Base-by-base conservation (phyloP, 2,113 vertebrate genomes). In the Pomatostomus ruficeps region DNA sequence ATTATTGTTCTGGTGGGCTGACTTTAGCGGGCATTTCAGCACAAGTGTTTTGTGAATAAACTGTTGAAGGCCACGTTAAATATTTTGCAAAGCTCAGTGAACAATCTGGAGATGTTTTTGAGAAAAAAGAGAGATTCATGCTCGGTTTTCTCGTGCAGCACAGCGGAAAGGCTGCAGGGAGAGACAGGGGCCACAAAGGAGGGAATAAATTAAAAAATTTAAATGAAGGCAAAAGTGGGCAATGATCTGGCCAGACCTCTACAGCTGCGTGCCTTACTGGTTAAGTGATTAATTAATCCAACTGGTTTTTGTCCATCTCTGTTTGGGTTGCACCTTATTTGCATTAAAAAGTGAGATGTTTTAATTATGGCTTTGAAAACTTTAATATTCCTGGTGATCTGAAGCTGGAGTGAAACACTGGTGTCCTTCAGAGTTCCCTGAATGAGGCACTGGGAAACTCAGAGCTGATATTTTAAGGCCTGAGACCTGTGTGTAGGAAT, bases 101-200 rank as follows among this genome's bases (percentile, higher is more conserved):
- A 36, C 7, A 65, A 24, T 14, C 42, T 26, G 24, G 48, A 75
- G 18, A 43, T 23, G 2, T 2, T 20, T 66, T 38, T 78, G 46
- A 26, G 42, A 42, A 63, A 59, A 54, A 15, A 0, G 49, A 38
- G 26, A 66, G 26, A 0, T 2, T n/a, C 2, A 4, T n/a, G 17
- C 6, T 77, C 28, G 6, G 2, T 42, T 88, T 93, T 49, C 21
- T 51, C 26, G 21, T 11, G 16, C 18, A 78, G 24, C 26, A 67
- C 26, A 24, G 4, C 31, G 35, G 25, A 36, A 43, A 21, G 4
- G 36, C 20, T 73, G n/a, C 9, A 77, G 17, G 24, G 31, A 45
- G 17, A 57, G 15, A n/a, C n/a, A n/a, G n/a, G n/a, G n/a, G n/a
- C n/a, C n/a, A n/a, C n/a, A n/a, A n/a, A n/a, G n/a, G n/a, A n/a